Evolutionary conservation across 2,797 vertebrate species (phyloP).

Genomic region (Gymnoscopelus microlampas): DNA sequence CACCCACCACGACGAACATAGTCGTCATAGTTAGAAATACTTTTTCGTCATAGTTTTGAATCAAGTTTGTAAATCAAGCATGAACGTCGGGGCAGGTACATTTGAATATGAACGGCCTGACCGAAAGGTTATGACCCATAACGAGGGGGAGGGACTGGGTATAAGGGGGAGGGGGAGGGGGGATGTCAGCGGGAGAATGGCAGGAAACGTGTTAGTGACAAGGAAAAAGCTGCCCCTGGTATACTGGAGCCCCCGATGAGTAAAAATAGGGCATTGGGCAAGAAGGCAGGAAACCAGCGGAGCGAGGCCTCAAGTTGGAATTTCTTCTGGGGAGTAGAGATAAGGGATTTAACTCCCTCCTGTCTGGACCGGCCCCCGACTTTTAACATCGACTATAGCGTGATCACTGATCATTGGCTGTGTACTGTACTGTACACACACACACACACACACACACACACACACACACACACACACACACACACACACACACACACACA

Average conservation of each 20-base stretch:
- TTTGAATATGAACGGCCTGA: conserved; percentile 69
- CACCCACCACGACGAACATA: too few species aligned
- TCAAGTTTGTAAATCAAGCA: too few species aligned
- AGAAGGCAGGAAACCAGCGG: conserved; percentile 93
- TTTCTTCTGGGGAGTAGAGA: conserved; percentile 93
- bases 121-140: conserved; percentile 74
- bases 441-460: conserved; percentile 10
- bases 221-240: conserved; percentile 95
- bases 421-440: background rate
- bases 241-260: conserved; percentile 86
- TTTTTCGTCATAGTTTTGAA: too few species aligned
- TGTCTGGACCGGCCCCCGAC: conserved; percentile 71
- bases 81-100: conserved; percentile 52
- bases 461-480: conserved; percentile 10
- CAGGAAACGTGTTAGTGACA: conserved; percentile 87
- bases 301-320: conserved; percentile 93
- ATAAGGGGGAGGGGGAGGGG: conserved; percentile 49
- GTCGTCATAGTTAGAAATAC: too few species aligned
- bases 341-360: conserved; percentile 92
- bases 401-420: conserved; percentile 70
- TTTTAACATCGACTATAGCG: conserved; percentile 60
- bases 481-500: conserved; percentile 19
- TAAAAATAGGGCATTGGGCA: conserved; percentile 97
- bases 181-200: conserved; percentile 84
- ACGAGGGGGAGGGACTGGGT: conserved; percentile 56